Base-by-base conservation (phyloP, 1,140 invertebrate species). In the Papilio helenus region DNA sequence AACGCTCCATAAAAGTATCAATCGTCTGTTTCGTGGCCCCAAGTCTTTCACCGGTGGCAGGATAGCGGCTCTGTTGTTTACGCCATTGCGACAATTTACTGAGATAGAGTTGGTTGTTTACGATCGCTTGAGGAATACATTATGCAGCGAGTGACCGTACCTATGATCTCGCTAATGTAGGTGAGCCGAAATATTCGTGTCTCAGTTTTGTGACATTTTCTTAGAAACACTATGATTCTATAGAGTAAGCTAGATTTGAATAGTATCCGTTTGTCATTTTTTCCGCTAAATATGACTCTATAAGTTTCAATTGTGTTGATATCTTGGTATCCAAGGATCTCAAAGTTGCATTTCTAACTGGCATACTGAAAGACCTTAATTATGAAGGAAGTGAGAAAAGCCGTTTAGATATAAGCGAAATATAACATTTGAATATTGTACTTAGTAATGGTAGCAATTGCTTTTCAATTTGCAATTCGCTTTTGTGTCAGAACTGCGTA, bases 21-120 rank as follows among this genome's bases (percentile, higher is more conserved):
- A 58, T 10, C 71, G 71, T 16, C 14, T 14, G 71, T 74, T 74
- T 49, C 44, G 14, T 26, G 23, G 72, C 72, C 72, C 10, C 42
- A 74, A 16, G 5, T 46, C 72, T 74, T 74, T 74, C 72, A 49
- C 39, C 71, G 20, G 72, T 74, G 44, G 72, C n/a, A 74, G 72
- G 72, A 74, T 26, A 74, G 44, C 72, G 72, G 39, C 34, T 39
- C 26, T 72, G 68, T 74, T 74, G 72, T 74, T 74, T 74, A 51
- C 72, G 72, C 49, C 72, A 74, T 74, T 51, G 72, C 44, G 12
- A 49, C 44, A 74, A 74, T 74, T 74, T 74, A 74, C 12, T n/a
- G 42, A 20, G 44, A 72, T 72, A 16, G 39, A 68, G 34, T 72
- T 44, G 14, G 34, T 72, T 72, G 71, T 72, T 72, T 72, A 72